These are phyloP conservation scores for Phasianus colchicus DNA, from an alignment of 2,113 vertebrate species.

Conservation along the genomic window DNA sequence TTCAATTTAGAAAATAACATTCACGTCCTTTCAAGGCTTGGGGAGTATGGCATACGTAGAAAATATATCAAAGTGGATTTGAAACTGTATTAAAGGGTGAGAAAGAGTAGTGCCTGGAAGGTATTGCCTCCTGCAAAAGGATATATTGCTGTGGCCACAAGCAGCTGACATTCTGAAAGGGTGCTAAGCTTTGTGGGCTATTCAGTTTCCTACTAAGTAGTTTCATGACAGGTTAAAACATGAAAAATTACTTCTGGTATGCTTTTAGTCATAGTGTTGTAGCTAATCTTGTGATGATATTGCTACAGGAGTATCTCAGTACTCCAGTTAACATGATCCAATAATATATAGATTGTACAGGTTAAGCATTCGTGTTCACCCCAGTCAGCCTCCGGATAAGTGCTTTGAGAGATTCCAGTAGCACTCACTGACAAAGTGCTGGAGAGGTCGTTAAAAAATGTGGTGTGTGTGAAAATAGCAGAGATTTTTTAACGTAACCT, in stretches of 20 bases:
- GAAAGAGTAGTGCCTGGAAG: neutral
- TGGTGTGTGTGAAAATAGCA: neutral
- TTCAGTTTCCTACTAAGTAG: conserved; percentile 15
- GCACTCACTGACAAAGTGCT: neutral
- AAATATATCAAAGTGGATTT: neutral
- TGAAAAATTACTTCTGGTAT: neutral
- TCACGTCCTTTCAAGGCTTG: neutral
- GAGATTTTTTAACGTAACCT: conserved; percentile 15
- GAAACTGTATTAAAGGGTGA: neutral
- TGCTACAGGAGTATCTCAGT: neutral
- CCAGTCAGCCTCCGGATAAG: neutral
- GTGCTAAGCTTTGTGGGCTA: neutral
- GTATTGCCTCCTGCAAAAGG: neutral
- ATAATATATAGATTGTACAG: neutral
- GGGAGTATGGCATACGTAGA: neutral
- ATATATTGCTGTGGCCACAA: neutral
- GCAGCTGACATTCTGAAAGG: neutral
- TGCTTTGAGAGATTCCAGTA: neutral
- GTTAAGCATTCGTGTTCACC: neutral
- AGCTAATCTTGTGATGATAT: neutral
- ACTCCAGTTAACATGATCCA: neutral
- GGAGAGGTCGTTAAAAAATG: neutral
- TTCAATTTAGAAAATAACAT: neutral
- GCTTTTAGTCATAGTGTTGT: neutral
- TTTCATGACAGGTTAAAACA: neutral